Conservation (phyloP, 1,140 invertebrate genomes). For the Heliothis virescens region DNA sequence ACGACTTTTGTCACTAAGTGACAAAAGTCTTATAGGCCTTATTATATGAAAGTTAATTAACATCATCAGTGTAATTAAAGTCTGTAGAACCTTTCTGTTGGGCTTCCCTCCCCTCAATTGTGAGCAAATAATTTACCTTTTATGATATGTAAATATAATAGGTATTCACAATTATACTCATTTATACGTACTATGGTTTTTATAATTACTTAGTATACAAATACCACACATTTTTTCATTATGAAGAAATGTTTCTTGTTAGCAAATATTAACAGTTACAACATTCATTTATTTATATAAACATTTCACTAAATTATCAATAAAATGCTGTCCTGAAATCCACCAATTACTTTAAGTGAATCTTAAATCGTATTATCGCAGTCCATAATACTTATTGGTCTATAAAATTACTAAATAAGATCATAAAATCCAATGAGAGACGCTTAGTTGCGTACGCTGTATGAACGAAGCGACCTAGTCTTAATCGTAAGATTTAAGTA, state of each 20-base stretch:
- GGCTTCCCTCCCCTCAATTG: not conserved
- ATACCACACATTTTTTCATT: too few species aligned
- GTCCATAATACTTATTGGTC: not conserved
- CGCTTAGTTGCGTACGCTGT: not conserved
- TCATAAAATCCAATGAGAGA: conserved; percentile 6
- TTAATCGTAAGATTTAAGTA: not conserved
- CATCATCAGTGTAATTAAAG: not conserved
- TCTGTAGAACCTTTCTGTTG: not conserved
- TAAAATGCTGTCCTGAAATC: not conserved
- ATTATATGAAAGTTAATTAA: conserved; percentile 1
- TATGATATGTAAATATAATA: conserved; percentile 11
- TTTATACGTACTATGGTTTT: not conserved
- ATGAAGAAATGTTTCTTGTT: too few species aligned
- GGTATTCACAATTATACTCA: not conserved
- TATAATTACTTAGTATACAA: not conserved
- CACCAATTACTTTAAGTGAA: conserved; percentile 24
- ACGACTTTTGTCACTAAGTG: too few species aligned
- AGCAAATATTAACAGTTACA: too few species aligned
- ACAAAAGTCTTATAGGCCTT: not conserved
- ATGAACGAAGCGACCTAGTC: not conserved
- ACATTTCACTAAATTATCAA: not conserved
- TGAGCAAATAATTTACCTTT: not conserved
- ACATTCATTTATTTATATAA: not conserved
- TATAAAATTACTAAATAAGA: conserved; percentile 13
- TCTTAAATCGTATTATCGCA: not conserved